phyloP scores from a whole-genome alignment of 2,113 vertebrate species.

The Embiotoca jacksoni region DNA sequence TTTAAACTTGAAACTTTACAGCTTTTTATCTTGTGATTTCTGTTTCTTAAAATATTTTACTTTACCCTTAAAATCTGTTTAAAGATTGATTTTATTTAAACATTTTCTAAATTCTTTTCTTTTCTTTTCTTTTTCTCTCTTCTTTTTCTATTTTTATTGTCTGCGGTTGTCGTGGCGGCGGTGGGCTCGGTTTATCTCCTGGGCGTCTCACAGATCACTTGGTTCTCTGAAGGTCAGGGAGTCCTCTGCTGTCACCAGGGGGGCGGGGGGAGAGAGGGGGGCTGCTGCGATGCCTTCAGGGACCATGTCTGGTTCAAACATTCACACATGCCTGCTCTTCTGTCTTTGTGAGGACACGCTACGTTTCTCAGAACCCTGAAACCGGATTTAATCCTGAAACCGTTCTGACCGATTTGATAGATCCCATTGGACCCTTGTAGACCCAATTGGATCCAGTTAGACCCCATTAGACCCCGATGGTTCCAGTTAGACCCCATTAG shows the following conservation, averaged over 20 bases:
- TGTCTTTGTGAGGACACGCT: too few relatives aligned
- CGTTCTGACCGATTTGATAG: background rate
- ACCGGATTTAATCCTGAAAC: too few relatives aligned
- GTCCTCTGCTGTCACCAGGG: slow-evolving; percentile 43
- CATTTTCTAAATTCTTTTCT: too few relatives aligned
- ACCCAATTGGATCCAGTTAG: background rate
- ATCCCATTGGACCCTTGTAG: background rate
- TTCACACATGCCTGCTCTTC: background rate
- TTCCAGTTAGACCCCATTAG: background rate
- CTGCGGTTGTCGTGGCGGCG: background rate
- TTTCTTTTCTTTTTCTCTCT: too few relatives aligned
- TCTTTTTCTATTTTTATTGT: too few relatives aligned
- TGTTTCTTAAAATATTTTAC: too few relatives aligned
- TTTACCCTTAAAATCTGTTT: too few relatives aligned
- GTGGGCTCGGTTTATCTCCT: background rate
- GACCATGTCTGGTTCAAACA: slow-evolving; percentile 11
- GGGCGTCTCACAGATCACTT: background rate
- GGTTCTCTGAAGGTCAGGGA: slow-evolving; percentile 19
- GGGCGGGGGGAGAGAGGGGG: background rate
- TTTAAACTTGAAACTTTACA: too few relatives aligned
- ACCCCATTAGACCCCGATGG: too few relatives aligned
- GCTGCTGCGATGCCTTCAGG: slow-evolving; percentile 37
- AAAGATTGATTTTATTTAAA: too few relatives aligned
- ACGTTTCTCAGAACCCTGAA: too few relatives aligned
- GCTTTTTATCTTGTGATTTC: too few relatives aligned